phyloP scores from a whole-genome alignment of 2,888 invertebrate genomes.

The Agrotis segetum region DNA sequence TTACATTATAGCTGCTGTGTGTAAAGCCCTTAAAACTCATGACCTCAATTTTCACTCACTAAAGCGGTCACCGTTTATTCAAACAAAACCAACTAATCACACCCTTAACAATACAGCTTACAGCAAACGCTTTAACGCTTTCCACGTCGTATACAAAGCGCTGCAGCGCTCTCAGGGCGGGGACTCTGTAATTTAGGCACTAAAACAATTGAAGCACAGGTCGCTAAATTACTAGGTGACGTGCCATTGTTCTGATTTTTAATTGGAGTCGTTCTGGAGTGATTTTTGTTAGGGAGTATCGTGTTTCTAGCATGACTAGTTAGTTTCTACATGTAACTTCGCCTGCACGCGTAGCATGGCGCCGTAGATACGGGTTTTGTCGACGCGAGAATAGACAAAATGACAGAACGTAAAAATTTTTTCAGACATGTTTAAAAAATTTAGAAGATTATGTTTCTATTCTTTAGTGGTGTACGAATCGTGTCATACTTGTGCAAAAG shows the following conservation, averaged over 20 bases:
- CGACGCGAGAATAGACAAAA: too few relatives aligned
- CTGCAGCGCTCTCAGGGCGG: slow-evolving; percentile 3
- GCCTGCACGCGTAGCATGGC: too few relatives aligned
- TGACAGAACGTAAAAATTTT: too few relatives aligned
- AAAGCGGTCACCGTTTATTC: background rate
- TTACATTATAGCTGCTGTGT: too few relatives aligned
- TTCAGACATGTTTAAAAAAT: too few relatives aligned
- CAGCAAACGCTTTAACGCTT: slow-evolving; percentile 13
- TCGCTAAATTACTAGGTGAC: slow-evolving; percentile 11
- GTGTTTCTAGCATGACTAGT: too few relatives aligned
- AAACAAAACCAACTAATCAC: slow-evolving; percentile 13
- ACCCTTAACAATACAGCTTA: slow-evolving; percentile 4
- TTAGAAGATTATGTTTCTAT: too few relatives aligned
- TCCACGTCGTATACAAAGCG: slow-evolving; percentile 18
- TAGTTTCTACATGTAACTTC: too few relatives aligned
- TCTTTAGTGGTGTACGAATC: too few relatives aligned
- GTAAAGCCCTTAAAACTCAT: too few relatives aligned
- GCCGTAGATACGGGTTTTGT: too few relatives aligned
- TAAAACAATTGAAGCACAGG: slow-evolving; percentile 11
- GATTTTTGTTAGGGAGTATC: background rate
- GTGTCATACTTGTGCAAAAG: too few relatives aligned
- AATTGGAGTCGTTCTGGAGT: background rate
- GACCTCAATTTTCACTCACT: background rate
- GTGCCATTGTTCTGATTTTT: background rate
- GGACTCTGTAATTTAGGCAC: slow-evolving; percentile 15